A percentile compares a stretch with the other conserved stretches of the same genome.
phyloP scores from a whole-genome alignment of 1,140 invertebrate genomes.

The Microplitis mediator region DNA sequence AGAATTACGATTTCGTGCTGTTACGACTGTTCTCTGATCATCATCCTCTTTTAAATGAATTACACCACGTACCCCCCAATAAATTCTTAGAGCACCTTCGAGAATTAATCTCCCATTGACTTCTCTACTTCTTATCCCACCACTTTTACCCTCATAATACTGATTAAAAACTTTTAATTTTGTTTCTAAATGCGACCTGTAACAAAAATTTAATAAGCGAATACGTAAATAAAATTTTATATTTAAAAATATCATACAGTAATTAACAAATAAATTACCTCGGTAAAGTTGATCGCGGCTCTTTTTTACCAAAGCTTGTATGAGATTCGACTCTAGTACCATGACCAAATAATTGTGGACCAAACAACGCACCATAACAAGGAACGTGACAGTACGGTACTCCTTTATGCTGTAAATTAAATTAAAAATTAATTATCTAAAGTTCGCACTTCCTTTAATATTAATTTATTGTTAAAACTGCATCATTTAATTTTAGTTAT shows the following conservation, averaged over 20 bases:
- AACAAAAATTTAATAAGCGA: conserved; percentile 7
- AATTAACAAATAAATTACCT: conserved; percentile 40
- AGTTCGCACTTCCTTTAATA: too few species aligned
- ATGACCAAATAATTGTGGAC: conserved; percentile 85
- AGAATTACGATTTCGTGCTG: conserved; percentile 73
- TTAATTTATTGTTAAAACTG: too few species aligned
- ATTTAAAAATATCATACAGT: conserved; percentile 7
- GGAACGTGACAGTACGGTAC: conserved; percentile 90
- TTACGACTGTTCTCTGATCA: conserved; percentile 78
- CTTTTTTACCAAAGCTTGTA: conserved; percentile 80
- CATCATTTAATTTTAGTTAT: too few species aligned
- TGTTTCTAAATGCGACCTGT: conserved; percentile 76
- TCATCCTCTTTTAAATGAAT: conserved; percentile 88
- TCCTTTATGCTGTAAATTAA: conserved; percentile 76
- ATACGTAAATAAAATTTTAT: not conserved
- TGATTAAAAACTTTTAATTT: conserved; percentile 82
- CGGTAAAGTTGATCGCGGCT: conserved; percentile 61
- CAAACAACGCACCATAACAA: conserved; percentile 88
- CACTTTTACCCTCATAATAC: conserved; percentile 80
- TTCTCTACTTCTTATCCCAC: conserved; percentile 76
- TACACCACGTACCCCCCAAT: conserved; percentile 83
- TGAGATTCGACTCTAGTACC: conserved; percentile 86
- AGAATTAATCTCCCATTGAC: conserved; percentile 62
- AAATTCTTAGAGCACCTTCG: conserved; percentile 77
- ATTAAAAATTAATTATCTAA: not conserved